phyloP scores from a whole-genome alignment of 2,113 vertebrate genomes.

The Arenaria interpres region DNA sequence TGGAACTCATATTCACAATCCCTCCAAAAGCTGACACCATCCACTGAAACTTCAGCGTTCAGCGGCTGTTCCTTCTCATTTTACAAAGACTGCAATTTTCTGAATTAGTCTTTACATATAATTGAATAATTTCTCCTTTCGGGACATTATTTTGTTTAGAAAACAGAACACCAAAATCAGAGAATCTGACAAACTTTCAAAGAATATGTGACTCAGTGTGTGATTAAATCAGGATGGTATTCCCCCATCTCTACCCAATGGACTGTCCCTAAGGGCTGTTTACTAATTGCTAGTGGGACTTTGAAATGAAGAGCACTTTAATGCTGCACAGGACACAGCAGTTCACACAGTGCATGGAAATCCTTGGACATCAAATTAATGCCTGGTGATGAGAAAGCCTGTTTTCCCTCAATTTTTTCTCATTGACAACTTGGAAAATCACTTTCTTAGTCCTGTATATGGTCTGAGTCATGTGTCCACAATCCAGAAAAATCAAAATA shows the following conservation, averaged over 20 bases:
- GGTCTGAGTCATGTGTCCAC: background rate
- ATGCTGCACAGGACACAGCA: background rate
- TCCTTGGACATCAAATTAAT: background rate
- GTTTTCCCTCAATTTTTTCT: background rate
- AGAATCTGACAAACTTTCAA: background rate
- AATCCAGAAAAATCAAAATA: background rate
- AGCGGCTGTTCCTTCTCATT: background rate
- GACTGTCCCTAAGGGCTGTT: background rate
- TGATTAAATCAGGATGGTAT: background rate
- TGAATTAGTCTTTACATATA: background rate
- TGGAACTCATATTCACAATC: background rate
- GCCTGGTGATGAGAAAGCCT: background rate
- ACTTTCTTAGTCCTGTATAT: background rate
- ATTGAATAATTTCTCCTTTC: background rate
- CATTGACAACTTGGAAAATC: background rate
- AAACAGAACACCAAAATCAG: background rate
- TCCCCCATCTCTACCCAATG: background rate
- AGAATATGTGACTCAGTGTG: background rate
- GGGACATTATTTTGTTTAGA: background rate
- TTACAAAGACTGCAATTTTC: background rate
- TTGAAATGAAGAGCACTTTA: background rate
- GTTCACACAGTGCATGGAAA: background rate
- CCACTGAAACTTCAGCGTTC: background rate
- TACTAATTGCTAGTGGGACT: background rate
- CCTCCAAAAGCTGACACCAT: background rate